Evolutionary conservation across 2,888 invertebrate species (phyloP), one percentile per base, ranked within the genome.

Genomic region (Leptura quadrifasciata): DNA sequence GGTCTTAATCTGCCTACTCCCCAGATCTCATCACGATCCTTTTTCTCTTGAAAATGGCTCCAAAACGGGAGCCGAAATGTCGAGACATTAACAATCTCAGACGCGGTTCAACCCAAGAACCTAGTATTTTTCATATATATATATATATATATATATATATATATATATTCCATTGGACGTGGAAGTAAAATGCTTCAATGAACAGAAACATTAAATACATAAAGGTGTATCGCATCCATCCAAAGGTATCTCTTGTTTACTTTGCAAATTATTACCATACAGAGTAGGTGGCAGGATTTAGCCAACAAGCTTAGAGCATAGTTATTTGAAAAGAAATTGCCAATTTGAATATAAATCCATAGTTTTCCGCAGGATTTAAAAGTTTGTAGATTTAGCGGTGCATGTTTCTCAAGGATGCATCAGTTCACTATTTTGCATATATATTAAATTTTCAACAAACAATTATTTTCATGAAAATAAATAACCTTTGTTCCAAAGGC

Each of bases 271-370:
- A 35, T 75, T 67, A 69, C 55, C 75, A 72, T 75, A 77, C 68
- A 75, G 27, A 77, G 76, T 76, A 73, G 71, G 39, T 72, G 57
- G 35, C 35, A 55, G 67, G 63, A 64, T 74, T 75, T 55, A 54
- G 71, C 39, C 9, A 55, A 24, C 63, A 71, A 72, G 57, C 72
- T 69, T 57, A 61, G 60, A 58, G 70, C 75, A 39, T 69, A 70
- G 76, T 76, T 75, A 75, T 75, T 72, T 74, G 58, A n/a, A 63
- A 78, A 79, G 75, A 76, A 74, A 79, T 79, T 79, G 78, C 75
- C 78, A 78, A 78, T 78, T 79, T 79, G 79, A 78, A 79, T 79
- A 78, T 79, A 78, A 78, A 79, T 72, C 79, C 73, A 75, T 79
- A 78, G 70, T 76, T 79, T 79, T 78, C 57, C 54, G 31, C 31